Conservation (phyloP, 2,888 invertebrate genomes). For the Malthinus seriepunctatus region DNA sequence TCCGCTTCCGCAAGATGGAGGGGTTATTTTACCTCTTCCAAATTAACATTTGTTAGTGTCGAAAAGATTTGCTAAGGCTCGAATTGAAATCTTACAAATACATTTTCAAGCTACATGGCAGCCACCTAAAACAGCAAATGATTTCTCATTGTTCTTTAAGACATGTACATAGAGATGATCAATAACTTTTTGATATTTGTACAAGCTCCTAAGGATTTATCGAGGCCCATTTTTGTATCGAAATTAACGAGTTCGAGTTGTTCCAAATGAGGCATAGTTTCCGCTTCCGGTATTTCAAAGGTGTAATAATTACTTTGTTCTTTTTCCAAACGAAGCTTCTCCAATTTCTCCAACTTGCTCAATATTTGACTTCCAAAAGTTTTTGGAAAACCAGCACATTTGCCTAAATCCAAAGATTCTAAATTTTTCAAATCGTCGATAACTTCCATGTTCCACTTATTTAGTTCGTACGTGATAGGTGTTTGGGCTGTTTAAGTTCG, state of each 20-base stretch:
- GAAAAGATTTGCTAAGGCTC: conserved; percentile 72
- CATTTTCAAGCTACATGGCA: conserved; percentile 84
- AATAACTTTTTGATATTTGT: no score
- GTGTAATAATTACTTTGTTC: no score
- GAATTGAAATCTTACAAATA: conserved; percentile 78
- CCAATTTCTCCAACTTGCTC: conserved; percentile 63
- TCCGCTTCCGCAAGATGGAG: conserved; percentile 56
- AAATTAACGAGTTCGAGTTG: no score
- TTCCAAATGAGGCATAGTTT: no score
- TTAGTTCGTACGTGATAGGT: conserved; percentile 65
- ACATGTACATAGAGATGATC: no score
- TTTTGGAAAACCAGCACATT: conserved; percentile 73
- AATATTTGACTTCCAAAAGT: conserved; percentile 69
- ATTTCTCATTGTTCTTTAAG: no score
- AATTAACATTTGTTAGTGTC: conserved; percentile 74
- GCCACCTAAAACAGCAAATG: no score
- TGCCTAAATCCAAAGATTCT: conserved; percentile 79
- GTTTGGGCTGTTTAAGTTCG: conserved; percentile 65
- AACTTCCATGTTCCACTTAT: conserved; percentile 54
- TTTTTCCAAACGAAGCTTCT: no score
- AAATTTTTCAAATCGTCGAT: conserved; percentile 67
- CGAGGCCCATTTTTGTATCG: no score
- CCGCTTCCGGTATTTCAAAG: no score
- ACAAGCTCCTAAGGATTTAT: no score
- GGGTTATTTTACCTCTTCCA: conserved; percentile 75